Percentiles rank a stretch among this genome's conserved stretches.
Conservation (phyloP, 2,888 invertebrate species). For the Callyntrura sp. region DNA sequence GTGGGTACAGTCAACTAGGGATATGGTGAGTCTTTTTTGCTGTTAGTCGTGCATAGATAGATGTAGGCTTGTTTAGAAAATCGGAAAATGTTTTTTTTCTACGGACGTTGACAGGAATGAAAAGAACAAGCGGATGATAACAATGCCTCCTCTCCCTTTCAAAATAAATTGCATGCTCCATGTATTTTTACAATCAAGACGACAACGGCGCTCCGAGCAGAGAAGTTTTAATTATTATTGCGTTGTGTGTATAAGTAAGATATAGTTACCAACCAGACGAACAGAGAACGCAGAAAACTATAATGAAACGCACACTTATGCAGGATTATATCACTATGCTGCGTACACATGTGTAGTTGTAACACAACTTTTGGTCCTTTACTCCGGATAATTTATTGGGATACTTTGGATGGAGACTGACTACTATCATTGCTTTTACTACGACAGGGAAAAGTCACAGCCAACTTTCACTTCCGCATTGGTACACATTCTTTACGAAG, state of each 20-base stretch:
- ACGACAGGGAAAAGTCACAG: too few species aligned
- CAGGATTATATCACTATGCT: not conserved
- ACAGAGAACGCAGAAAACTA: not conserved
- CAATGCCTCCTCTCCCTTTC: constrained; percentile 28
- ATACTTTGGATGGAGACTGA: too few species aligned
- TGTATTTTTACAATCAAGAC: constrained; percentile 5
- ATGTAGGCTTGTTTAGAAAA: not conserved
- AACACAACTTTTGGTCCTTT: not conserved
- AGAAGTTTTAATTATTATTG: constrained; percentile 45
- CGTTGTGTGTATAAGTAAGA: too few species aligned
- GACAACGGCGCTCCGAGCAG: too few species aligned
- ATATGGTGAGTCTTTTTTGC: constrained; percentile 45
- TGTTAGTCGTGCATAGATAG: not conserved
- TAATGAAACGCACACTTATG: not conserved
- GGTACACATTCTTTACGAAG: too few species aligned
- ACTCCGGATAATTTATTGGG: not conserved
- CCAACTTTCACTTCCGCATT: too few species aligned
- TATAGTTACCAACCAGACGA: too few species aligned
- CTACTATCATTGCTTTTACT: too few species aligned
- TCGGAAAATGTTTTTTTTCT: too few species aligned
- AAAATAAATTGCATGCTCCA: constrained; percentile 10
- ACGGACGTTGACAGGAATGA: not conserved
- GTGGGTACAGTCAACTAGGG: not conserved
- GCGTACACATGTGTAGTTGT: too few species aligned
- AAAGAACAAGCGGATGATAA: constrained; percentile 6